A percentile compares a stretch with the other conserved stretches of the same genome.
These are phyloP conservation scores for Solenopsis invicta DNA, from an alignment of 1,140 invertebrate species.

Conservation along the genomic window DNA sequence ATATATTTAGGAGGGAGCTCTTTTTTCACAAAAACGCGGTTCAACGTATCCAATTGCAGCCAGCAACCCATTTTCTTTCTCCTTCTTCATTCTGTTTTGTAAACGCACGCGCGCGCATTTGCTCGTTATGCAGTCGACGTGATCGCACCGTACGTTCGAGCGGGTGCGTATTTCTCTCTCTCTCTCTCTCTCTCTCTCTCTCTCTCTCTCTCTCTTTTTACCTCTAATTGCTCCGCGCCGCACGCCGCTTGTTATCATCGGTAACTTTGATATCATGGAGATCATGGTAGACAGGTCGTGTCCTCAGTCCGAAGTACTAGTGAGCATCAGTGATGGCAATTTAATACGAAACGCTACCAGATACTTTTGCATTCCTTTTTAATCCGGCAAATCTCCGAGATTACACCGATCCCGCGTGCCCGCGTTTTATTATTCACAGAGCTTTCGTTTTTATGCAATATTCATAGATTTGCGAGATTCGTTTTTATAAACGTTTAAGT, in stretches of 20 bases:
- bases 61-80: neutral
- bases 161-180: neutral
- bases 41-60: constrained; percentile 41
- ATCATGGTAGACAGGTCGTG: neutral
- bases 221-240: neutral
- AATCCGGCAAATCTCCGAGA: neutral
- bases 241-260: constrained; percentile 29
- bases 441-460: neutral
- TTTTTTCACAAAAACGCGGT: neutral
- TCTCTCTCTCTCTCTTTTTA: too few relatives aligned
- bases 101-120: neutral
- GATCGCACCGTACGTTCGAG: neutral
- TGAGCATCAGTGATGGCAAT: neutral
- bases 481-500: neutral
- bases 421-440: neutral
- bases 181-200: too few relatives aligned
- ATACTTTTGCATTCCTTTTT: constrained; percentile 32
- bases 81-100: neutral
- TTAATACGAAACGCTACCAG: constrained; percentile 32
- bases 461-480: neutral
- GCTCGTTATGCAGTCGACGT: neutral
- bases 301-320: neutral
- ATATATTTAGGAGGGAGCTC: neutral
- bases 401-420: neutral
- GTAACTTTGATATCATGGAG: constrained; percentile 2